These are phyloP conservation scores for Botrylloides violaceus DNA, from an alignment of 23 tunicate species.

Conservation along the genomic window DNA sequence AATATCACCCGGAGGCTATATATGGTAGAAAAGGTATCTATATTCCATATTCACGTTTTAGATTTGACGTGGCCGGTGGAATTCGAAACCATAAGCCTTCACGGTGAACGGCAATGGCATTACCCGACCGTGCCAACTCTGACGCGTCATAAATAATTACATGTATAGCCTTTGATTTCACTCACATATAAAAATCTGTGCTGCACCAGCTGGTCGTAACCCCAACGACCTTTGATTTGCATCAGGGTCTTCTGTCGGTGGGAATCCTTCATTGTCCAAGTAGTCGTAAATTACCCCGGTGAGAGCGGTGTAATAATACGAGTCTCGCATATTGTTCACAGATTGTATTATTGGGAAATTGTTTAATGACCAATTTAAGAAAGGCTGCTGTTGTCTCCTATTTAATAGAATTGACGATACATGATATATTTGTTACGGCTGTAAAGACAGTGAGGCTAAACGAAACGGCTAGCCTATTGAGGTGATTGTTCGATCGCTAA, in stretches of 20 bases:
- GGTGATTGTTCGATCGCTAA: too few relatives aligned
- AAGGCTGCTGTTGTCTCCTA: constrained; percentile 11
- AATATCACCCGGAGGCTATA: too few relatives aligned
- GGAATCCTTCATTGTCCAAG: constrained; percentile 7
- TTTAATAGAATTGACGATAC: too few relatives aligned
- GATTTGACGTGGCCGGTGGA: too few relatives aligned
- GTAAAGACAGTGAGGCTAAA: too few relatives aligned
- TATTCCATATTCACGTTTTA: too few relatives aligned
- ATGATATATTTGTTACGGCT: too few relatives aligned
- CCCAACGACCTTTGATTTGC: background rate
- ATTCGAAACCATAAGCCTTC: too few relatives aligned
- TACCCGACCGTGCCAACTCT: too few relatives aligned
- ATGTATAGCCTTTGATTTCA: background rate
- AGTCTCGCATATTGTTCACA: constrained; percentile 16
- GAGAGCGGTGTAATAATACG: constrained; percentile 5
- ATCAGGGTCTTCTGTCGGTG: background rate
- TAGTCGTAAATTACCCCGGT: constrained; percentile 13
- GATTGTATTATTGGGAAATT: constrained; percentile 3
- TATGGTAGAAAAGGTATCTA: too few relatives aligned
- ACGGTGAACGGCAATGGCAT: too few relatives aligned
- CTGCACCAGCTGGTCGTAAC: constrained; percentile 4
- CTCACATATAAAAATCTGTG: constrained; percentile 6
- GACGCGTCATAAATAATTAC: background rate
- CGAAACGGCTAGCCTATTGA: too few relatives aligned
- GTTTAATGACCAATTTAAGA: background rate